Conservation (phyloP, 2,888 invertebrate genomes). For the Pardosa pseudoannulata region DNA sequence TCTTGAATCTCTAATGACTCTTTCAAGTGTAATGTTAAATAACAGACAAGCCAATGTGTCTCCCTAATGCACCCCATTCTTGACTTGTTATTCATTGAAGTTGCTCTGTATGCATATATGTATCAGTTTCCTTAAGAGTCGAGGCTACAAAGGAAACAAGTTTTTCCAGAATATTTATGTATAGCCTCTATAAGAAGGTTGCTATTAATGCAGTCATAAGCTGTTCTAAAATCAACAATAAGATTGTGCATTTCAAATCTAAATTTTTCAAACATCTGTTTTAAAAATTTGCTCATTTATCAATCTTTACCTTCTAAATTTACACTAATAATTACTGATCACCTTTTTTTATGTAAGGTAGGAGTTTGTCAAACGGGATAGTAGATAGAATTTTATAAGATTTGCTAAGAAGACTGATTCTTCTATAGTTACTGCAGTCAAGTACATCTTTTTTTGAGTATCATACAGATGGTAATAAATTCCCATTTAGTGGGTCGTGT, state of each 20-base stretch:
- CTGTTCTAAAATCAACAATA: conserved; percentile 2
- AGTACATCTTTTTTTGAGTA: background rate
- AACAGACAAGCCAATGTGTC: background rate
- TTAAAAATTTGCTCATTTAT: background rate
- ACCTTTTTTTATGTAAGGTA: background rate
- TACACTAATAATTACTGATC: background rate
- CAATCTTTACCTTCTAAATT: conserved; percentile 8
- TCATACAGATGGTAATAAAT: background rate
- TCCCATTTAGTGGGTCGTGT: background rate
- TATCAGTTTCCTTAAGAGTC: background rate
- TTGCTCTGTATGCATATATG: background rate
- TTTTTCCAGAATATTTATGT: conserved; percentile 14
- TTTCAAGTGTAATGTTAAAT: background rate
- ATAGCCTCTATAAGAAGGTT: conserved; percentile 5
- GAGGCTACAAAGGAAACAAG: background rate
- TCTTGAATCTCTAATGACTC: background rate
- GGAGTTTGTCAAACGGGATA: background rate
- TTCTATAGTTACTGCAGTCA: background rate
- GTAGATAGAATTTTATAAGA: background rate
- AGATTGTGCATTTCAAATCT: background rate
- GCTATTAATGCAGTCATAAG: conserved; percentile 22
- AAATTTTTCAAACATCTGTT: background rate
- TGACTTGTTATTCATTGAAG: background rate
- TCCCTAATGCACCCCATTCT: conserved; percentile 11
- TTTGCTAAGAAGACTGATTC: background rate